Evolutionary conservation across 2,888 invertebrate species (phyloP).

Genomic region (Drosophila imparisetae): DNA sequence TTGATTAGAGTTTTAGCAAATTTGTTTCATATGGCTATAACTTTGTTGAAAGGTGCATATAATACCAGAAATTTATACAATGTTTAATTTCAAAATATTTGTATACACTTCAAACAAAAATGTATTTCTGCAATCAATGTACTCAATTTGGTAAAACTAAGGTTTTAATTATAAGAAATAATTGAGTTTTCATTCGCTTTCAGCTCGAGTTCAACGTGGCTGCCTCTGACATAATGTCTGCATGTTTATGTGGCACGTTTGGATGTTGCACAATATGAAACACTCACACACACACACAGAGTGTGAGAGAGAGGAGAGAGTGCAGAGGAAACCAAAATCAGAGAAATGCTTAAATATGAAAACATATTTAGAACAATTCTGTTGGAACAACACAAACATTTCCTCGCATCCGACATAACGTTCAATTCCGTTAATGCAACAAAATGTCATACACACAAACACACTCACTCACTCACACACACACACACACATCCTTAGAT

Average conservation of each 20-base stretch:
- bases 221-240: conserved; percentile 12
- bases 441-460: conserved; percentile 34
- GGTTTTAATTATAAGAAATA: conserved; percentile 10
- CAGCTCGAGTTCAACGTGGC: neutral
- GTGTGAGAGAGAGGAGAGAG: neutral
- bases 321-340: conserved; percentile 22
- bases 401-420: conserved; percentile 76
- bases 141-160: neutral
- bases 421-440: conserved; percentile 81
- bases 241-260: conserved; percentile 1
- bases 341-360: conserved; percentile 47
- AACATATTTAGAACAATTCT: conserved; percentile 66
- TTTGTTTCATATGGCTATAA: neutral
- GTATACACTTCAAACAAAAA: neutral
- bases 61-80: neutral
- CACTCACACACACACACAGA: neutral
- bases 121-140: neutral
- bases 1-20: neutral
- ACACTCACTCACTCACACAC: conserved; percentile 1
- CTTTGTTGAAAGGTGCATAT: neutral
- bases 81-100: neutral
- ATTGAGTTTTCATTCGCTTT: conserved; percentile 10
- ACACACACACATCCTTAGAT: conserved; percentile 23
- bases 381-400: conserved; percentile 72
- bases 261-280: conserved; percentile 16